Percentiles rank a stretch among this genome's conserved stretches.
These are phyloP conservation scores for Stictonetta naevosa DNA, from an alignment of 2,113 vertebrate species.

Conservation along the genomic window DNA sequence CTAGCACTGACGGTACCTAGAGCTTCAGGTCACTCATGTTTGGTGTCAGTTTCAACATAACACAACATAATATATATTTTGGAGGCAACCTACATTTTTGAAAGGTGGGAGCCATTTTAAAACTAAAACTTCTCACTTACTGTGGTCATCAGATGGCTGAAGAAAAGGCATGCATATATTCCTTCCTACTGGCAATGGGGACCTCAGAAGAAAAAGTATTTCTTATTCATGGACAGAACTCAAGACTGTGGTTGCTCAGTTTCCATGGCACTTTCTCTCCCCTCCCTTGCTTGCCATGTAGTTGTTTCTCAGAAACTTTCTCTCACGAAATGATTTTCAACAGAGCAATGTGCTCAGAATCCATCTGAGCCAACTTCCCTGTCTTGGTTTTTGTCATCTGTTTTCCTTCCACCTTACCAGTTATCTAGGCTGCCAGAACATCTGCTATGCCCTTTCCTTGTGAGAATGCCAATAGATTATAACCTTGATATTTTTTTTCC, in stretches of 20 bases:
- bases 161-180: neutral
- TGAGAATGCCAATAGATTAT: neutral
- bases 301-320: neutral
- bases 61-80: neutral
- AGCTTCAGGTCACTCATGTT: neutral
- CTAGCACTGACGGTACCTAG: neutral
- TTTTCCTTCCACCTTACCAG: neutral
- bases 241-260: neutral
- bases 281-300: neutral
- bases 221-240: neutral
- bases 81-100: neutral
- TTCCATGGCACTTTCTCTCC: neutral
- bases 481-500: neutral
- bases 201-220: neutral
- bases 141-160: neutral
- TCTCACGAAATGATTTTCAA: neutral
- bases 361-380: neutral
- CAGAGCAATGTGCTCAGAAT: neutral
- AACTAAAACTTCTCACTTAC: neutral
- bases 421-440: neutral
- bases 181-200: neutral
- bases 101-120: fast-evolving
- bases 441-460: neutral
- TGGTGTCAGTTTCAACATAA: neutral
- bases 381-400: neutral